Evolutionary conservation across 2,888 invertebrate species (phyloP).

Genomic region (Melanophora roralis): DNA sequence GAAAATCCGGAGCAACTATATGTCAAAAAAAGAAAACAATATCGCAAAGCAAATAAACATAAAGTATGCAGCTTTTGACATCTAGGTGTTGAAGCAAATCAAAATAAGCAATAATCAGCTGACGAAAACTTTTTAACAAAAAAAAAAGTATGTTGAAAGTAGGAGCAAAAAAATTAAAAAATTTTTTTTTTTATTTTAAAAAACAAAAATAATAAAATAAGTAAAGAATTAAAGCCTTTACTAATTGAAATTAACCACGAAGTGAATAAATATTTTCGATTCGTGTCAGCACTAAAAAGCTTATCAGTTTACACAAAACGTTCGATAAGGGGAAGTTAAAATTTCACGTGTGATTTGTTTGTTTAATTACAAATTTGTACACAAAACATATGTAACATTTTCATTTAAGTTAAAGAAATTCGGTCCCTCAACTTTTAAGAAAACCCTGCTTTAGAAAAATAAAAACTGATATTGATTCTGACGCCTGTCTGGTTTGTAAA

Average conservation of each 20-base stretch:
- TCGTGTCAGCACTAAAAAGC: background rate
- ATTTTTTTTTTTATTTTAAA: slow-evolving; percentile 18
- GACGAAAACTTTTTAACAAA: too few species aligned
- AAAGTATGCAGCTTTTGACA: too few species aligned
- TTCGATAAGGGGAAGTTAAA: too few species aligned
- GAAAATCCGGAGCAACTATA: too few species aligned
- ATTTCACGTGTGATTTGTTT: too few species aligned
- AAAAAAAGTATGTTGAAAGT: slow-evolving; percentile 5
- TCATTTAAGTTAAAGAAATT: background rate
- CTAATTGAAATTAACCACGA: slow-evolving; percentile 45
- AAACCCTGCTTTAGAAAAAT: background rate
- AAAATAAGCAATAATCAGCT: too few species aligned
- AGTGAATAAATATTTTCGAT: slow-evolving; percentile 39
- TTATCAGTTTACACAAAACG: too few species aligned
- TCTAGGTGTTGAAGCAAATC: too few species aligned
- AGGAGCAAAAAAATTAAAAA: slow-evolving; percentile 6
- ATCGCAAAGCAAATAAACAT: too few species aligned
- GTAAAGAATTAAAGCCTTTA: slow-evolving; percentile 9
- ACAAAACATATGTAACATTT: too few species aligned
- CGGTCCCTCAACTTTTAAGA: background rate
- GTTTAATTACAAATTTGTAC: too few species aligned
- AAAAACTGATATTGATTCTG: slow-evolving; percentile 62
- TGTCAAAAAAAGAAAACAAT: too few species aligned
- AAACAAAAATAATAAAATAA: background rate
- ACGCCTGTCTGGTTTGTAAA: slow-evolving; percentile 57